Evolutionary conservation across 2,888 invertebrate species (phyloP).

Genomic region (Amblyteles armatorius): DNA sequence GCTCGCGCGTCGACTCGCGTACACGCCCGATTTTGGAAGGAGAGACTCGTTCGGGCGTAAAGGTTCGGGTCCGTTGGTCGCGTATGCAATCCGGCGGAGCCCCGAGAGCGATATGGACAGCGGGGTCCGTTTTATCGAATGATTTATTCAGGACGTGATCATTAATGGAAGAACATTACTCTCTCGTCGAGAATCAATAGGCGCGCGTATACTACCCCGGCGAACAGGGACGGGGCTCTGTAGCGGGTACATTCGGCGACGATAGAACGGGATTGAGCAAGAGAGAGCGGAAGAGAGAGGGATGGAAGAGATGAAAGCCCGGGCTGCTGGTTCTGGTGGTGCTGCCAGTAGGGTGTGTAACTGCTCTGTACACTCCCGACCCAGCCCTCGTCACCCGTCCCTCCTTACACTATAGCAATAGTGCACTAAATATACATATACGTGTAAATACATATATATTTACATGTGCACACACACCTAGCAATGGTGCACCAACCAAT

Average conservation of each 20-base stretch:
- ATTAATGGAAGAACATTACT: slow-evolving; percentile 83
- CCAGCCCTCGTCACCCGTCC: slow-evolving; percentile 49
- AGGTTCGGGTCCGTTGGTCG: slow-evolving; percentile 23
- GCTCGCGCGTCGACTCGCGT: slow-evolving; percentile 27
- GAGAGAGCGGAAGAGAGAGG: slow-evolving; percentile 42
- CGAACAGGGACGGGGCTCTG: slow-evolving; percentile 17
- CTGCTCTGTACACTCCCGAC: slow-evolving; percentile 43
- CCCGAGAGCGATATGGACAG: slow-evolving; percentile 66
- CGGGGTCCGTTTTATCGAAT: slow-evolving; percentile 82
- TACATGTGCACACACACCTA: background rate
- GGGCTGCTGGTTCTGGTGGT: slow-evolving; percentile 37
- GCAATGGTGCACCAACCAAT: background rate
- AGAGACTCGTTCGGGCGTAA: slow-evolving; percentile 53
- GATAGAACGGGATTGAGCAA: slow-evolving; percentile 60
- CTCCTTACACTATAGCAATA: slow-evolving; percentile 16
- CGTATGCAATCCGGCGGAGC: slow-evolving; percentile 15
- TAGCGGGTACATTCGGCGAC: slow-evolving; percentile 66
- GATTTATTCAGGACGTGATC: slow-evolving; percentile 83
- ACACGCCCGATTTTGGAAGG: slow-evolving; percentile 71
- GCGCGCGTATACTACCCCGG: slow-evolving; percentile 60
- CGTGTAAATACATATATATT: background rate
- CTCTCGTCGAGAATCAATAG: slow-evolving; percentile 83
- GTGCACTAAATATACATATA: slow-evolving; percentile 6
- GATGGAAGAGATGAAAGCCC: slow-evolving; percentile 40
- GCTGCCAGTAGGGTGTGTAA: slow-evolving; percentile 55